A percentile compares a stretch with the other conserved stretches of the same genome.
phyloP scores from a whole-genome alignment of 2,797 vertebrate species.

The Aplochiton taeniatus region DNA sequence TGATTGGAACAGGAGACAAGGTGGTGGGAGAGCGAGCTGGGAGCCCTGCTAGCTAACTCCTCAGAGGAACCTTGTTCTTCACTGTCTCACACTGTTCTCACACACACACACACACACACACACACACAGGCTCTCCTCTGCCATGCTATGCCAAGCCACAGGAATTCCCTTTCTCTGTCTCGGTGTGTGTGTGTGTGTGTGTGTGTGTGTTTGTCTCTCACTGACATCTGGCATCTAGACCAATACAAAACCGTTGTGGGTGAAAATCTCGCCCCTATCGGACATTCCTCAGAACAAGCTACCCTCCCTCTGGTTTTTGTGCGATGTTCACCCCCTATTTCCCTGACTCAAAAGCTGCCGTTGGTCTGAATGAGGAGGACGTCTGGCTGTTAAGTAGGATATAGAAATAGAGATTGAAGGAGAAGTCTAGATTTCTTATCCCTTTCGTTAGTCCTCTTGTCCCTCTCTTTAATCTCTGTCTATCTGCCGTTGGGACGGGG shows the following conservation, averaged over 20 bases:
- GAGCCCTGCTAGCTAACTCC: constrained; percentile 51
- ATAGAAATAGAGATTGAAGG: constrained; percentile 45
- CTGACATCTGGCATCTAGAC: neutral
- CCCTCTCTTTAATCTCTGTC: constrained; percentile 7
- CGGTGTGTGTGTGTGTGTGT: constrained; percentile 49
- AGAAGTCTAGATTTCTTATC: constrained; percentile 30
- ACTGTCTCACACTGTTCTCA: constrained; percentile 71
- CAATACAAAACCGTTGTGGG: constrained; percentile 16
- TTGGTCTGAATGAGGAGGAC: constrained; percentile 37
- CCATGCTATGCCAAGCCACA: constrained; percentile 75
- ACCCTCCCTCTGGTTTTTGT: neutral
- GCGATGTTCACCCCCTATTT: neutral
- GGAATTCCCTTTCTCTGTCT: constrained; percentile 74
- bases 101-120: constrained; percentile 66
- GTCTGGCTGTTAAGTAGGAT: constrained; percentile 51
- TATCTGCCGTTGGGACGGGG: constrained; percentile 13
- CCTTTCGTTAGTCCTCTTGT: neutral
- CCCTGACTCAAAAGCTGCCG: neutral
- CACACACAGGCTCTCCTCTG: constrained; percentile 71
- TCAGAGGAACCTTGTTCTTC: constrained; percentile 52
- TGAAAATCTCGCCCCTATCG: neutral
- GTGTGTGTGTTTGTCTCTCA: constrained; percentile 39
- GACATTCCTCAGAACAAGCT: constrained; percentile 4
- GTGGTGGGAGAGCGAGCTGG: constrained; percentile 40
- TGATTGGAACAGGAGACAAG: constrained; percentile 5